A percentile compares a stretch with the other conserved stretches of the same genome.
phyloP scores from a whole-genome alignment of 2,888 invertebrate species.

The Eustalomyia histrio region DNA sequence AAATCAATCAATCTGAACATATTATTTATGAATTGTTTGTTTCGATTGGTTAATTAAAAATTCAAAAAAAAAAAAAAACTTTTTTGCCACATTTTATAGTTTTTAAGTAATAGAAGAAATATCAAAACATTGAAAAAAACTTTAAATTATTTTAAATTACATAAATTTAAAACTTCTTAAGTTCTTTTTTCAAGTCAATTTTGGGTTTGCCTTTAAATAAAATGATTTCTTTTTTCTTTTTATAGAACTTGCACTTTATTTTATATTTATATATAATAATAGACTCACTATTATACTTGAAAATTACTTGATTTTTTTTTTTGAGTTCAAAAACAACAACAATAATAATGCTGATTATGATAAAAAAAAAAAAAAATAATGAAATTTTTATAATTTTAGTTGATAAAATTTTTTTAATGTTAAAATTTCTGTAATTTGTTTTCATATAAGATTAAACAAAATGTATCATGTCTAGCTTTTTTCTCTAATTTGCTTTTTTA shows the following conservation, averaged over 20 bases:
- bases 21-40: no score
- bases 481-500: background rate
- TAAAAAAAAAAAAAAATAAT: slow-evolving; percentile 11
- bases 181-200: background rate
- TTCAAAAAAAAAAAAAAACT: no score
- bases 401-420: slow-evolving; percentile 24
- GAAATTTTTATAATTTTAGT: slow-evolving; percentile 27
- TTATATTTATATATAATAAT: slow-evolving; percentile 4
- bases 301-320: slow-evolving; percentile 4
- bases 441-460: slow-evolving; percentile 16
- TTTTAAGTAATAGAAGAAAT: no score
- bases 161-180: background rate
- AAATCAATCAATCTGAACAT: no score
- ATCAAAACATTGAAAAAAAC: no score
- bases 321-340: background rate
- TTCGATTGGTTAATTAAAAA: no score
- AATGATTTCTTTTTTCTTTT: background rate
- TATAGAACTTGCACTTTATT: background rate
- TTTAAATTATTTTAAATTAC: no score
- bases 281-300: background rate
- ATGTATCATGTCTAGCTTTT: slow-evolving; percentile 9
- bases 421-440: slow-evolving; percentile 23
- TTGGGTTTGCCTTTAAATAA: background rate
- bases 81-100: no score
- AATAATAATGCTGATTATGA: background rate